phyloP scores from a whole-genome alignment of 2,888 invertebrate species.

The Troides helena region DNA sequence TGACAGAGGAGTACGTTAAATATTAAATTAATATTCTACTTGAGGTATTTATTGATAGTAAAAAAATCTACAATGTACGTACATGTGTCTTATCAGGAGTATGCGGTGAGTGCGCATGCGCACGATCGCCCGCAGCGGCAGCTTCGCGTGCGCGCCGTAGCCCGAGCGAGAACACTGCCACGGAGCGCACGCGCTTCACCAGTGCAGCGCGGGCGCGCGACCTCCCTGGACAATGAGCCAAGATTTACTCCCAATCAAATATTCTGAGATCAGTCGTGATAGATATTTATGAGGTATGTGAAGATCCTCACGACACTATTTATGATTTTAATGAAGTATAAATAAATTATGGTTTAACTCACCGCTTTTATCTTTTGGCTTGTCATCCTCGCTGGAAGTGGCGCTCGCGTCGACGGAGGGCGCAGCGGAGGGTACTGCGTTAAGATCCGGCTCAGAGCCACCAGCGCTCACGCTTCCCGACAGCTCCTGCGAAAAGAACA shows the following conservation, averaged over 20 bases:
- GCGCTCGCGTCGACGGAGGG: slow-evolving; percentile 59
- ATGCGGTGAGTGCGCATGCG: slow-evolving; percentile 54
- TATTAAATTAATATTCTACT: not conserved
- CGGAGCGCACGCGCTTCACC: slow-evolving; percentile 91
- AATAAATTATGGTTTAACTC: slow-evolving; percentile 32
- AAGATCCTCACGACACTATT: too few species aligned
- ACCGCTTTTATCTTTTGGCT: slow-evolving; percentile 79
- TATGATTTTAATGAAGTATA: too few species aligned
- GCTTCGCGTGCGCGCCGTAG: slow-evolving; percentile 89
- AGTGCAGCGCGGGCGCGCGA: slow-evolving; percentile 84
- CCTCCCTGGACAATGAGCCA: slow-evolving; percentile 56
- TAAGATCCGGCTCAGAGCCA: slow-evolving; percentile 73
- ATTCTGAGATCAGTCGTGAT: not conserved
- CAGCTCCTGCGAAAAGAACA: slow-evolving; percentile 54
- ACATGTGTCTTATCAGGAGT: slow-evolving; percentile 38
- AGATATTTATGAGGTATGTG: too few species aligned
- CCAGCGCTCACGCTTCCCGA: slow-evolving; percentile 69
- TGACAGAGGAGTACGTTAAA: not conserved
- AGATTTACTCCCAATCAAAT: too few species aligned
- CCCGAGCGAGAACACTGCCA: slow-evolving; percentile 91
- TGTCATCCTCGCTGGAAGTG: slow-evolving; percentile 80
- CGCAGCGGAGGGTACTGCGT: slow-evolving; percentile 56
- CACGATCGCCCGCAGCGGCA: slow-evolving; percentile 82
- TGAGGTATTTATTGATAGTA: too few species aligned
- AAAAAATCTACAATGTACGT: slow-evolving; percentile 30